Conservation (phyloP, 2,113 vertebrate genomes). For the human (Homo sapiens) region DNA sequence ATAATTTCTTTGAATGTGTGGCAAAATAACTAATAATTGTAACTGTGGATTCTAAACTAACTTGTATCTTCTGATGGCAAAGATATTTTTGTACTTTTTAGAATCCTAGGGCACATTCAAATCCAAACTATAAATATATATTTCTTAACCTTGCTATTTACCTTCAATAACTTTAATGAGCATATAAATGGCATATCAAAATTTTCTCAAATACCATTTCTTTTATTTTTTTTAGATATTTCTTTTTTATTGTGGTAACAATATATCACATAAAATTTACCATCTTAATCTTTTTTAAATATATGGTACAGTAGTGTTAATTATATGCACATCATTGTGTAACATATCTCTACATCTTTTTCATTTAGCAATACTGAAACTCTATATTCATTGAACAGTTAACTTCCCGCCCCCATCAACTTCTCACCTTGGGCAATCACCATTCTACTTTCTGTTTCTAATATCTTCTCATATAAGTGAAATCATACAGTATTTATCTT, state of each 20-base stretch:
- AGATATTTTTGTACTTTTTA: background rate
- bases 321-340: no score
- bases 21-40: background rate
- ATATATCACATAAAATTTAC: background rate
- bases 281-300: background rate
- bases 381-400: background rate
- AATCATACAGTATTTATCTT: background rate
- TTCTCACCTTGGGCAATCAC: background rate
- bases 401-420: accelerated
- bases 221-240: background rate
- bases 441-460: background rate
- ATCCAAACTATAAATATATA: background rate
- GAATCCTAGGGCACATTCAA: background rate
- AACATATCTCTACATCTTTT: background rate
- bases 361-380: background rate
- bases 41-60: background rate
- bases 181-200: background rate
- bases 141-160: background rate
- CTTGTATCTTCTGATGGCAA: background rate
- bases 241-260: background rate
- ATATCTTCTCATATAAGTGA: background rate
- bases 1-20: background rate
- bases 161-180: background rate
- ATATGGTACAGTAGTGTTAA: background rate
- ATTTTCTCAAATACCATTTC: background rate